Evolutionary conservation across 1,140 invertebrate genomes (phyloP).

Genomic region (Apis mellifera): Amel_HAv3.1 CM009946.2:2138501-2139000

Average conservation of each 20-base stretch:
- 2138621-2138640: neutral
- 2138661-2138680: neutral
- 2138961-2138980: neutral
- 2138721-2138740: neutral
- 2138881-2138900: too few relatives aligned
- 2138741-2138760: neutral
- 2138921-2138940: too few relatives aligned
- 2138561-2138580: neutral
- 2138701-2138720: neutral
- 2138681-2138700: too few relatives aligned
- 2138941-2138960: too few relatives aligned
- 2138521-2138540: neutral
- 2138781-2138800: neutral
- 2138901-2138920: too few relatives aligned
- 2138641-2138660: neutral
- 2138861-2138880: too few relatives aligned
- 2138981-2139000: constrained; percentile 6
- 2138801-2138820: neutral
- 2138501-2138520: too few relatives aligned
- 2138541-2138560: neutral
- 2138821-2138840: too few relatives aligned
- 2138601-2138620: neutral
- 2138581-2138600: neutral
- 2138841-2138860: too few relatives aligned
- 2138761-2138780: neutral